phyloP scores from a whole-genome alignment of 2,113 vertebrate species.

The Formicarius rufipectus region DNA sequence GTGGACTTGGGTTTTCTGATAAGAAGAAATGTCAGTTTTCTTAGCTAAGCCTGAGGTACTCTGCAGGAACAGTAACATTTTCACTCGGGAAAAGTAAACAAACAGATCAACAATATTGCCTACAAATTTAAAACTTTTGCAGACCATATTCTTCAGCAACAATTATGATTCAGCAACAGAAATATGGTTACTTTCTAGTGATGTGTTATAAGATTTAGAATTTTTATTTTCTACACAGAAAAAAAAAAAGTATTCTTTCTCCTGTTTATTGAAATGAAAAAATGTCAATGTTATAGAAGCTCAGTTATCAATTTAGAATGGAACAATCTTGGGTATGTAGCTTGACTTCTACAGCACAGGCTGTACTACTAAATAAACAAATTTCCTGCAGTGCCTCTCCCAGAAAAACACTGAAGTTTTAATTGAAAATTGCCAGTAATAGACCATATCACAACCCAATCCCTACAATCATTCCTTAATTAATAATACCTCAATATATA shows the following conservation, averaged over 20 bases:
- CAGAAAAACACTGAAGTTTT: not conserved
- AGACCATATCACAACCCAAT: not conserved
- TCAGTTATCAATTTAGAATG: not conserved
- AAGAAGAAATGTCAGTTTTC: not conserved
- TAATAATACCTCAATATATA: not conserved
- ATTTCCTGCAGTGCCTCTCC: not conserved
- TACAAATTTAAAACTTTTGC: not conserved
- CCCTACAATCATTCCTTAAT: not conserved
- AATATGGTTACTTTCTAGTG: not conserved
- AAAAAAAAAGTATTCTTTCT: rapidly evolving
- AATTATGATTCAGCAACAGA: not conserved
- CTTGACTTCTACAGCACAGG: not conserved
- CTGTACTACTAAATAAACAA: not conserved
- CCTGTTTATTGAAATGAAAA: not conserved
- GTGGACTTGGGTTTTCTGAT: not conserved
- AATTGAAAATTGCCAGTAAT: not conserved
- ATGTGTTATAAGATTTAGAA: not conserved
- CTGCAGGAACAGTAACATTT: not conserved
- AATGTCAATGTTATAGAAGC: not conserved
- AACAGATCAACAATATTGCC: not conserved
- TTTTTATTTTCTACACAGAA: not conserved
- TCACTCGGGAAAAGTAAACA: not conserved
- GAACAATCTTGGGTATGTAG: not conserved
- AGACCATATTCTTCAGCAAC: not conserved
- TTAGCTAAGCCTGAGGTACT: not conserved